Percentiles rank a stretch among this genome's conserved stretches.
Conservation (phyloP, 2,797 vertebrate species). For the Coregonus ussuriensis region DNA sequence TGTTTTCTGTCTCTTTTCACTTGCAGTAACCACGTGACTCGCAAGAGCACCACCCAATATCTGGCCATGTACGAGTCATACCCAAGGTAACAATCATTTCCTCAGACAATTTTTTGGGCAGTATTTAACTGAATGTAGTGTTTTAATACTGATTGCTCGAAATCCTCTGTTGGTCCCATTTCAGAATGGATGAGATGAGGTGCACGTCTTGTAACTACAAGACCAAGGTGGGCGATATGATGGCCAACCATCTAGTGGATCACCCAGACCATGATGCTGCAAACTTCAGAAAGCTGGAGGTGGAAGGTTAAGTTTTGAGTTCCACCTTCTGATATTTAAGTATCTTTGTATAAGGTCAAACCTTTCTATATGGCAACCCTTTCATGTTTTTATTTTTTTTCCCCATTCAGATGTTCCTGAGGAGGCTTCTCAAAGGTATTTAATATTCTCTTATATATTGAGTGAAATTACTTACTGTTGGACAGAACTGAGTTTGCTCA, state of each 20-base stretch:
- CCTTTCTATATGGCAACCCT: no score
- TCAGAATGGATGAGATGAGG: constrained; percentile 67
- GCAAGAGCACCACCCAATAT: constrained; percentile 79
- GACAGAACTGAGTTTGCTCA: neutral
- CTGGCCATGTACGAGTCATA: constrained; percentile 80
- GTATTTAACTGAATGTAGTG: neutral
- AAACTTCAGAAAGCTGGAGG: constrained; percentile 33
- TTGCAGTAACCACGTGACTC: constrained; percentile 81
- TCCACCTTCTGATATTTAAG: neutral
- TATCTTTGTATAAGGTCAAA: no score
- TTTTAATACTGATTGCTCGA: no score
- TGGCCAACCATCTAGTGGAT: constrained; percentile 88
- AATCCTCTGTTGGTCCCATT: neutral
- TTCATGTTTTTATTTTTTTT: neutral
- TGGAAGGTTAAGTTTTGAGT: constrained; percentile 1
- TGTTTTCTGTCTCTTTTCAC: constrained; percentile 4
- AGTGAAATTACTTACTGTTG: neutral
- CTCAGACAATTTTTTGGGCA: neutral
- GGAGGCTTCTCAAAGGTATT: neutral
- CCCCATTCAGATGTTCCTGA: neutral
- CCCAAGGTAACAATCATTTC: constrained; percentile 69
- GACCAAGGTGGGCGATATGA: constrained; percentile 82
- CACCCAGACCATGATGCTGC: constrained; percentile 76
- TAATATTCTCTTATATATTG: neutral
- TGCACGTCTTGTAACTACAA: constrained; percentile 80